phyloP scores from a whole-genome alignment of 2,888 invertebrate species.

The Cantharis flavilabris region DNA sequence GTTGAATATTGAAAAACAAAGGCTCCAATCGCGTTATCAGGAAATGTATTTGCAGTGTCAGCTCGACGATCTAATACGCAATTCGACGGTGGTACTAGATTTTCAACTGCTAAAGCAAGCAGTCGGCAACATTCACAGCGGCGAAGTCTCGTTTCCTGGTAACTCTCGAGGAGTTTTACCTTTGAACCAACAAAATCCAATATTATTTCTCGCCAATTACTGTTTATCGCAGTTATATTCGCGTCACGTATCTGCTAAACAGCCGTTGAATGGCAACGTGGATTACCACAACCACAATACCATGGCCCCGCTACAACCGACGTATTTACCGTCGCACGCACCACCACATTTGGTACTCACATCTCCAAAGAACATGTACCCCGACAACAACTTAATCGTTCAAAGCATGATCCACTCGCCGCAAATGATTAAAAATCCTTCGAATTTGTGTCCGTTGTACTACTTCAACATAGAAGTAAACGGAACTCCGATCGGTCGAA shows the following conservation, averaged over 20 bases:
- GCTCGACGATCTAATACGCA: conserved; percentile 70
- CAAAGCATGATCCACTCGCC: conserved; percentile 58
- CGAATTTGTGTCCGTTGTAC: conserved; percentile 70
- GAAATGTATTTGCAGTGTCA: conserved; percentile 75
- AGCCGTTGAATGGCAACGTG: conserved; percentile 57
- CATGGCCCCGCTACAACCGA: conserved; percentile 46
- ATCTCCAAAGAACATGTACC: conserved; percentile 50
- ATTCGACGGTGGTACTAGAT: conserved; percentile 69
- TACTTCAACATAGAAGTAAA: conserved; percentile 79
- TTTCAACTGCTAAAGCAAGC: conserved; percentile 70
- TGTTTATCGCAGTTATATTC: conserved; percentile 76
- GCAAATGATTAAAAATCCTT: conserved; percentile 61
- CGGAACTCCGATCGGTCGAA: conserved; percentile 70
- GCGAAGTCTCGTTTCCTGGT: conserved; percentile 57
- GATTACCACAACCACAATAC: conserved; percentile 55
- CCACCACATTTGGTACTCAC: conserved; percentile 38
- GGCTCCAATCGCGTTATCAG: conserved; percentile 69
- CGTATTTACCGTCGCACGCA: conserved; percentile 43
- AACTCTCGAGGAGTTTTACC: conserved; percentile 46
- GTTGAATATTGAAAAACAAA: conserved; percentile 67
- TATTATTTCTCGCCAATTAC: conserved; percentile 75
- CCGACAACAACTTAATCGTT: conserved; percentile 50
- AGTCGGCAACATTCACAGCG: conserved; percentile 64
- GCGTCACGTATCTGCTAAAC: conserved; percentile 65
- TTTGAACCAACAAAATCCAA: conserved; percentile 66